A percentile compares a stretch with the other conserved stretches of the same genome.
Evolutionary conservation across 1,140 invertebrate species (phyloP).

Genomic region (Danaus melanippus): DNA sequence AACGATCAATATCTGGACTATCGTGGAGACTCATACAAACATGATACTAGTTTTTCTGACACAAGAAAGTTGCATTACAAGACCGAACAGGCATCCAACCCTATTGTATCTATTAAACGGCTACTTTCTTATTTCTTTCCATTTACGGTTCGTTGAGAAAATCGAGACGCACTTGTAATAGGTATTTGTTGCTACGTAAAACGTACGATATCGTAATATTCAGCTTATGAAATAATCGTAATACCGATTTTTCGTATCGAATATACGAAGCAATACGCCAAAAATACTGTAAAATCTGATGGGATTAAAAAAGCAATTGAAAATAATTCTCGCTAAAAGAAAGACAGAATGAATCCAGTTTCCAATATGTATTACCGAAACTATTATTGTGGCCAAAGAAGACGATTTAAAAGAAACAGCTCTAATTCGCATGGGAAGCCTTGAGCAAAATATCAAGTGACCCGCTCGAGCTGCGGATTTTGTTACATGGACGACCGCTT

Average conservation of each 20-base stretch:
- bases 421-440: slow-evolving; percentile 64
- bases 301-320: slow-evolving; percentile 11
- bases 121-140: slow-evolving; percentile 68
- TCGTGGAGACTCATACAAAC: slow-evolving; percentile 44
- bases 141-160: slow-evolving; percentile 63
- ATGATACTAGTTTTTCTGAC: slow-evolving; percentile 54
- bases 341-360: too few species aligned
- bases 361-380: too few species aligned
- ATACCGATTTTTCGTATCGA: too few species aligned
- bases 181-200: slow-evolving; percentile 21
- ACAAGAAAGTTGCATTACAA: slow-evolving; percentile 59
- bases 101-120: slow-evolving; percentile 68
- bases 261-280: too few species aligned
- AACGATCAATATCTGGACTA: slow-evolving; percentile 46
- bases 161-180: slow-evolving; percentile 54
- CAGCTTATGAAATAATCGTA: too few species aligned
- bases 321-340: too few species aligned
- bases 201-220: slow-evolving; percentile 9
- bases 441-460: slow-evolving; percentile 51
- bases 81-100: slow-evolving; percentile 53
- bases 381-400: slow-evolving; percentile 25
- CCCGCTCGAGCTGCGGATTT: slow-evolving; percentile 36
- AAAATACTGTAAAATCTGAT: too few species aligned
- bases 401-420: slow-evolving; percentile 45
- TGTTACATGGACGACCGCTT: slow-evolving; percentile 55